A percentile compares a stretch with the other conserved stretches of the same genome.
phyloP scores from a whole-genome alignment of 2,888 invertebrate species.

The Drosophila melanocephala region DNA sequence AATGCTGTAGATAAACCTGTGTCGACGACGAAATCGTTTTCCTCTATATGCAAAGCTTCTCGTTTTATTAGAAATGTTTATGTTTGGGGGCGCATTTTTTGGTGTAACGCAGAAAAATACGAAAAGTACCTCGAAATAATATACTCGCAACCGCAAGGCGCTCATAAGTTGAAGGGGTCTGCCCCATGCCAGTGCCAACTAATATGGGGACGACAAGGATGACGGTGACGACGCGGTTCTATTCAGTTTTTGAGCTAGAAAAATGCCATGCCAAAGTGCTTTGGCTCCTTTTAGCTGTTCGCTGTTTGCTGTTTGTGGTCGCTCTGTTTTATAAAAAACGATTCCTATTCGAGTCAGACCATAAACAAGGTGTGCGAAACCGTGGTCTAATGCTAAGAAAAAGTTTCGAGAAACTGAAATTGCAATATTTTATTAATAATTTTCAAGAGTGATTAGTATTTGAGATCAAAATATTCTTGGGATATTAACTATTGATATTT shows the following conservation, averaged over 20 bases:
- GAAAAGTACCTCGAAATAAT: conserved; percentile 58
- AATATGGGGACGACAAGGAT: conserved; percentile 27
- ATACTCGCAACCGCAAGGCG: conserved; percentile 69
- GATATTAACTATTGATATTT: not conserved
- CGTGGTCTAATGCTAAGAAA: conserved; percentile 23
- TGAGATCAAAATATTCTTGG: not conserved
- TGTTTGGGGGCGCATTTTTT: conserved; percentile 59
- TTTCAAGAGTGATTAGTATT: not conserved
- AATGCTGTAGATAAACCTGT: conserved; percentile 71
- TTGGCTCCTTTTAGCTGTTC: conserved; percentile 24
- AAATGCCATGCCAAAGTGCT: conserved; percentile 55
- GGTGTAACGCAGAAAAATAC: conserved; percentile 50
- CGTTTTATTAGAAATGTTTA: conserved; percentile 64
- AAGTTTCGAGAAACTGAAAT: not conserved
- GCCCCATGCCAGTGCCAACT: conserved; percentile 26
- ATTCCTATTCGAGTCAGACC: conserved; percentile 48
- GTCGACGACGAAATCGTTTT: conserved; percentile 60
- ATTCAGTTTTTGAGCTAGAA: conserved; percentile 45
- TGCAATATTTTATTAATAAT: not conserved
- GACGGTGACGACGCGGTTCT: conserved; percentile 25
- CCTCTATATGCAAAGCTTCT: conserved; percentile 69
- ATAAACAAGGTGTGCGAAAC: conserved; percentile 47
- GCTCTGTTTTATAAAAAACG: conserved; percentile 48
- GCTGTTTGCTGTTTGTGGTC: conserved; percentile 48
- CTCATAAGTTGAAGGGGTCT: conserved; percentile 37